Base-by-base conservation (phyloP, 2,797 vertebrate species). In the Glossophaga mutica region DNA sequence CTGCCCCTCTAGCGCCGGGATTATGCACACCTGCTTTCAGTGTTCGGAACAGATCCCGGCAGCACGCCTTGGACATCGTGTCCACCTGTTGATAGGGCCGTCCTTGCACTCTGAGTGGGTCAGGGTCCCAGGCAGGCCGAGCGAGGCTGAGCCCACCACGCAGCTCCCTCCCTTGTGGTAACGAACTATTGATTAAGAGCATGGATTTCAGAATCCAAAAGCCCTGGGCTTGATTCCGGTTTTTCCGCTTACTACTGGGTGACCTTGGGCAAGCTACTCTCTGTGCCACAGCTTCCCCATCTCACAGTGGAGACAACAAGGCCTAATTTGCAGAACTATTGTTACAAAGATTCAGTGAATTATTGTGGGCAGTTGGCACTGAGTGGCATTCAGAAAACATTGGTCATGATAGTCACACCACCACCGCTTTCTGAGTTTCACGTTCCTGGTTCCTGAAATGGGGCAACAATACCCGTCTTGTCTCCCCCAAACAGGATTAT, bases 401-500 rank as follows among this genome's bases (percentile, higher is more conserved):
- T 15, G 83, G 67, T 19, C 57, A 29, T 22, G 37, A 68, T 44
- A 89, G 34, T 82, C 83, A 86, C 52, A 88, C 52, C 82, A 90
- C 67, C 19, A 76, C 37, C 48, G 19, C 29, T 57, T 70, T 92
- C 55, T 91, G 39, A n/a, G 29, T 76, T 67, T 77, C 50, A 82
- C 2, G 24, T 18, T 93, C 68, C 65, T 26, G 34, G 14, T 71
- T 90, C 92, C 95, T 85, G 32, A 92, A 83, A 94, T 14, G 59
- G n/a, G 55, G 68, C 70, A 82, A 68, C 67, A 86, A 59, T 26
- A 87, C 44, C 48, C 83, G 8, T 65, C 48, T 95, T 42, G 68
- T 22, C 5, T 78, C 73, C 93, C 90, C 70, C 62, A 92, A 90
- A 94, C 39, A 88, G 70, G 59, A 90, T 48, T 78, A 42, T 88